Evolutionary conservation across 1,140 invertebrate genomes (phyloP).

Genomic region (Monomorium pharaonis): DNA sequence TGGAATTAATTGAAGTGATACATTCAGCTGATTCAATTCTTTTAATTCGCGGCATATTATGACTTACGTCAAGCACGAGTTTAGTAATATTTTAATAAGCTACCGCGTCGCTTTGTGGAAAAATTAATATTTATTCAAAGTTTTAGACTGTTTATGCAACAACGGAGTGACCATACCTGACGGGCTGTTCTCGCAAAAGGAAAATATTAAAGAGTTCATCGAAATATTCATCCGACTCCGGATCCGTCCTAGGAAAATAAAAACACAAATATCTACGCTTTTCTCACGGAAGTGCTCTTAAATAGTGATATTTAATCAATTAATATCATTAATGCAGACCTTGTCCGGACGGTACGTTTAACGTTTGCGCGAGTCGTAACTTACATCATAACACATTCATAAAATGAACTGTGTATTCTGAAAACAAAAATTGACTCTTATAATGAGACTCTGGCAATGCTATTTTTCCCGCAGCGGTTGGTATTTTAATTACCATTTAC

Average conservation of each 20-base stretch:
- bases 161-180: slow-evolving; percentile 73
- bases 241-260: slow-evolving; percentile 80
- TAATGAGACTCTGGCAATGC: slow-evolving; percentile 18
- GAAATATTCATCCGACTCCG: slow-evolving; percentile 81
- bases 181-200: slow-evolving; percentile 70
- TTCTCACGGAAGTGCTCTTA: not conserved
- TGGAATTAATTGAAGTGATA: not conserved
- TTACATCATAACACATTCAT: not conserved
- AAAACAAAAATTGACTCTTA: not conserved
- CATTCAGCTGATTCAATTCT: not conserved
- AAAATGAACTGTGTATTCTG: slow-evolving; percentile 1
- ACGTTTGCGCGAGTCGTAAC: not conserved
- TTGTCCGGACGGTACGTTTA: not conserved
- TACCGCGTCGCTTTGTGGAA: not conserved
- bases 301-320: not conserved
- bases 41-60: slow-evolving; percentile 23
- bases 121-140: slow-evolving; percentile 33
- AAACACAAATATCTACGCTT: slow-evolving; percentile 41
- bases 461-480: not conserved
- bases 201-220: slow-evolving; percentile 83
- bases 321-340: not conserved
- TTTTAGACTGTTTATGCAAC: not conserved
- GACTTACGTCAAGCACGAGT: not conserved
- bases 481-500: slow-evolving; percentile 51
- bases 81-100: not conserved